Percentiles rank a stretch among this genome's conserved stretches.
phyloP scores from a whole-genome alignment of 2,797 vertebrate genomes.

The Ctenochaetus hawaiiensis region DNA sequence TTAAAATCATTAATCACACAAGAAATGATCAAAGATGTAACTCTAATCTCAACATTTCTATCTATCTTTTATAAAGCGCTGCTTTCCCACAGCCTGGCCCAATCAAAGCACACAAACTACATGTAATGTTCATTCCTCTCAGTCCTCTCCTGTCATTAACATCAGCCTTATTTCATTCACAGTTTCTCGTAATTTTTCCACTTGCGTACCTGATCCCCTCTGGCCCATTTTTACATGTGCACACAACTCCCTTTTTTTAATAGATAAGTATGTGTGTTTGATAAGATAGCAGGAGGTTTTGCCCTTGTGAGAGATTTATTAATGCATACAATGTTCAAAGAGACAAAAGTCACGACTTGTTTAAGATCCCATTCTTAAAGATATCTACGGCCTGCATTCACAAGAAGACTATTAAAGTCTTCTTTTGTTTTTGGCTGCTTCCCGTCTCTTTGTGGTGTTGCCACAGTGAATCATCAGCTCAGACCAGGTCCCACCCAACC shows the following conservation, averaged over 20 bases:
- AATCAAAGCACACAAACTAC: neutral
- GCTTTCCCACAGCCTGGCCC: too few relatives aligned
- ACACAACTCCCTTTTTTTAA: neutral
- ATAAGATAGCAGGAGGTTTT: constrained; percentile 18
- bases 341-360: neutral
- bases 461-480: too few relatives aligned
- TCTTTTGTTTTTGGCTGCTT: too few relatives aligned
- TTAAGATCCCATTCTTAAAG: neutral
- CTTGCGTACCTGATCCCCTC: constrained; percentile 17
- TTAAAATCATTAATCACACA: too few relatives aligned
- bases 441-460: too few relatives aligned
- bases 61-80: too few relatives aligned
- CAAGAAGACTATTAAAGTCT: too few relatives aligned
- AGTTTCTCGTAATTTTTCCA: neutral
- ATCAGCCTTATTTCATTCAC: neutral
- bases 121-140: constrained; percentile 5
- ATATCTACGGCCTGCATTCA: neutral
- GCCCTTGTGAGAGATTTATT: constrained; percentile 1
- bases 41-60: too few relatives aligned
- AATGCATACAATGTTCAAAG: neutral
- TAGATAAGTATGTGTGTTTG: constrained; percentile 8
- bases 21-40: too few relatives aligned
- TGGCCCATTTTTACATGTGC: constrained; percentile 4
- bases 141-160: constrained; percentile 24
- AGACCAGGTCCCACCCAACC: too few relatives aligned